Evolutionary conservation across 92 coral and sea anemone genomes (phyloP), one percentile per base, ranked within the genome.

Genomic region (Actinernus sp.): DNA sequence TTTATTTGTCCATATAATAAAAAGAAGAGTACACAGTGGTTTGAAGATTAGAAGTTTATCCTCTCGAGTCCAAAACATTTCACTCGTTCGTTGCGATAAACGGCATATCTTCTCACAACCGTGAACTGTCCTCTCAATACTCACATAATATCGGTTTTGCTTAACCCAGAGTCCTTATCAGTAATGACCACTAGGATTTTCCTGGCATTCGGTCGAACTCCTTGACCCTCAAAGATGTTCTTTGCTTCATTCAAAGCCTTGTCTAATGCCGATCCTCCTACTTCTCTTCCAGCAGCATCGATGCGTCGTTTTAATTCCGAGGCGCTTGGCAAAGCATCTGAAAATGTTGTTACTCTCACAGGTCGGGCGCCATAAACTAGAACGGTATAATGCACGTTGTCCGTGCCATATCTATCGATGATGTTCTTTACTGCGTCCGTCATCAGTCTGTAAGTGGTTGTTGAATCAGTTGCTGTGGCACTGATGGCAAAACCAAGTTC

Each of bases 401-500:
- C 39, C 31, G 88, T 46, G 14, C 86, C 89, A 59, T 82, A 90
- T 19, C 58, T 73, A 54, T 93, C 92, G 20, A 93, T 75, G 12
- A 93, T 67, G 24, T 63, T 59, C 45, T 66, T 83, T 51, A 85
- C 62, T 11, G 89, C 57, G 65, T 86, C 82, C 49, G 79, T 82
- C 61, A 86, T 62, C 29, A 84, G 72, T 16, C 24, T 61, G 61
- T 71, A 50, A 6, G 88, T 74, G 26, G 45, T 68, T 20, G 65
- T 40, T 19, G 88, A 55, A 29, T 79, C 85, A 18, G 46, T 65
- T 2, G 91, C 46, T 4, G 78, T 66, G 22, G 87, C 85, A 31
- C 92, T 74, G 22, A 89, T 82, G 20, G 87, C 81, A 58, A 89
- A 74, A 25, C 74, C 88, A 16, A 89, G 81, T 58, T 89, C 96